Conservation (phyloP, 2,888 invertebrate genomes). For the Syritta pipiens region DNA sequence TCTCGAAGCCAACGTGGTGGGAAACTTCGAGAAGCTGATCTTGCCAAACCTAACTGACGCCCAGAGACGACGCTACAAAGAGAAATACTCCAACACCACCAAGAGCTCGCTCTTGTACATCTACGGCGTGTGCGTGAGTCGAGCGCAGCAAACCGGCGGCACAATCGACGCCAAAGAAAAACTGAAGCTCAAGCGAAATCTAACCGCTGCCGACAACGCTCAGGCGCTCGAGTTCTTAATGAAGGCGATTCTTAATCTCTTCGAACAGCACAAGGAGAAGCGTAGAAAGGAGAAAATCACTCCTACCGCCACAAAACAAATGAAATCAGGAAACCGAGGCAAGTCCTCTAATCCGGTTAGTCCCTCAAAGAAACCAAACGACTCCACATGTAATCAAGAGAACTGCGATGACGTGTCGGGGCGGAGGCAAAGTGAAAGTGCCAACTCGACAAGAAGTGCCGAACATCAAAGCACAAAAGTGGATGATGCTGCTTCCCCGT, state of each 20-base stretch:
- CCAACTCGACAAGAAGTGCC: conserved; percentile 66
- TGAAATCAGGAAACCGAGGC: conserved; percentile 25
- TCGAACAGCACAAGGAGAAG: conserved; percentile 71
- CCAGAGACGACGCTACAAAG: conserved; percentile 72
- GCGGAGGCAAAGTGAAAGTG: conserved; percentile 68
- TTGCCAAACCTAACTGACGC: conserved; percentile 73
- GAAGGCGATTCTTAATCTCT: conserved; percentile 75
- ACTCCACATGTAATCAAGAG: conserved; percentile 35
- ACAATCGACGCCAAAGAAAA: conserved; percentile 70
- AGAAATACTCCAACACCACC: conserved; percentile 71
- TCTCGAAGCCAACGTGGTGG: conserved; percentile 74
- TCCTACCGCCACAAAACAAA: not conserved
- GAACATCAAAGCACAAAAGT: conserved; percentile 62
- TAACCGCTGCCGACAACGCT: conserved; percentile 74
- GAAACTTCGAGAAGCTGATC: conserved; percentile 76
- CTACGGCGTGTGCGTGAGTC: conserved; percentile 73
- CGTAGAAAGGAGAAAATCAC: conserved; percentile 29
- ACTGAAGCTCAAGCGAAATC: conserved; percentile 74
- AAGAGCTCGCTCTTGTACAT: conserved; percentile 74
- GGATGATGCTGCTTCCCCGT: conserved; percentile 3
- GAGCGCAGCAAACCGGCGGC: conserved; percentile 17
- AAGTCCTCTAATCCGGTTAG: conserved; percentile 41
- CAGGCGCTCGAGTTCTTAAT: conserved; percentile 75
- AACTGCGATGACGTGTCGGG: conserved; percentile 19
- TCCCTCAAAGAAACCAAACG: conserved; percentile 46